These are phyloP conservation scores for Lepidocyrtinus sp. DNA, from an alignment of 2,888 invertebrate genomes.

Conservation along the genomic window DNA sequence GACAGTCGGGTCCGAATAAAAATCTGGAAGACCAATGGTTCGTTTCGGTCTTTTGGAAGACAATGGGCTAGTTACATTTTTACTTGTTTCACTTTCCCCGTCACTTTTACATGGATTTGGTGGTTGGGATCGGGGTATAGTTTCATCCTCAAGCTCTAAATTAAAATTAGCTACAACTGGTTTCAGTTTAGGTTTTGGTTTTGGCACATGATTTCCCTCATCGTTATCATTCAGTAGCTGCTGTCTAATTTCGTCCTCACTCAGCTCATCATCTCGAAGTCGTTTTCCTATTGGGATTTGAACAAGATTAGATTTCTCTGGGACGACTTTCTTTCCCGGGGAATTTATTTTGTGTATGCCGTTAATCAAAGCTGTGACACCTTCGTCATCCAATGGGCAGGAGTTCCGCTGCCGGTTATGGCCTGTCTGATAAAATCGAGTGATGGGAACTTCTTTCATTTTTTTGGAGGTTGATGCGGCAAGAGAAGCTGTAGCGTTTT, in stretches of 20 bases:
- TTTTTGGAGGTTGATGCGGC: constrained; percentile 10
- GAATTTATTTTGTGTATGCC: constrained; percentile 48
- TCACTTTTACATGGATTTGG: too few species aligned
- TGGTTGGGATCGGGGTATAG: not conserved
- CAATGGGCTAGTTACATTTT: constrained; percentile 4
- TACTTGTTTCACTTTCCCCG: not conserved
- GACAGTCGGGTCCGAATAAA: constrained; percentile 23
- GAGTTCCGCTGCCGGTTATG: not conserved
- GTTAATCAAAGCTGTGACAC: constrained; percentile 30
- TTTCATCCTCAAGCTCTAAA: not conserved
- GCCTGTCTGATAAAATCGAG: constrained; percentile 43
- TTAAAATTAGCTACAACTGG: not conserved
- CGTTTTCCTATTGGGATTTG: constrained; percentile 17
- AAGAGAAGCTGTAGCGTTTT: not conserved
- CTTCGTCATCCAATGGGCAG: constrained; percentile 29
- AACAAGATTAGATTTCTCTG: too few species aligned
- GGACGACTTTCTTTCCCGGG: not conserved
- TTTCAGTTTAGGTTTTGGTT: not conserved
- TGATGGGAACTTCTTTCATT: constrained; percentile 43
- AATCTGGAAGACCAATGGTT: constrained; percentile 29
- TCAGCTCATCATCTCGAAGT: constrained; percentile 28
- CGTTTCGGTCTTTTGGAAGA: constrained; percentile 32
- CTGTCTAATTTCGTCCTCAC: constrained; percentile 27
- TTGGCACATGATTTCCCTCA: not conserved
- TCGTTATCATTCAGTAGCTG: not conserved